phyloP scores from a whole-genome alignment of 2,888 invertebrate species.

The Bombylius major region DNA sequence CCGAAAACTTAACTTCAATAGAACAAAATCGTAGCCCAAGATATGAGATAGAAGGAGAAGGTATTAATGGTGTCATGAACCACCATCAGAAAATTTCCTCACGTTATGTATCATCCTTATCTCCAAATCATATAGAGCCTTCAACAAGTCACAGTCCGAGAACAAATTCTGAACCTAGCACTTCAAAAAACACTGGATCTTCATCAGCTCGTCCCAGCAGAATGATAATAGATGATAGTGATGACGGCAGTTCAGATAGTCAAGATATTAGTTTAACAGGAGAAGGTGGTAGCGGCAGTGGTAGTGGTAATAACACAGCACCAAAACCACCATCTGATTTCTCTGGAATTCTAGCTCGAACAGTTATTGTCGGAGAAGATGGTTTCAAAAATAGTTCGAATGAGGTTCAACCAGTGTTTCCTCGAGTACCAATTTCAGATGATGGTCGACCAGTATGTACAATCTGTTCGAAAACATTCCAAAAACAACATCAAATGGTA shows the following conservation, averaged over 20 bases:
- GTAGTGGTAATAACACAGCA: background rate
- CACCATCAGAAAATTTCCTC: too few species aligned
- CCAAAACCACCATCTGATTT: slow-evolving; percentile 24
- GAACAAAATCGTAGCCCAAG: too few species aligned
- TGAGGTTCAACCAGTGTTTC: slow-evolving; percentile 35
- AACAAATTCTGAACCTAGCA: too few species aligned
- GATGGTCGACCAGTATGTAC: slow-evolving; percentile 67
- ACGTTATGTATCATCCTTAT: too few species aligned
- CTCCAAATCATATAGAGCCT: too few species aligned
- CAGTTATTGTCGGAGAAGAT: slow-evolving; percentile 48
- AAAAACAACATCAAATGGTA: slow-evolving; percentile 77
- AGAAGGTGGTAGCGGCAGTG: slow-evolving; percentile 23
- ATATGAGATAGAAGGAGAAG: too few species aligned
- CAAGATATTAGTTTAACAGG: slow-evolving; percentile 12
- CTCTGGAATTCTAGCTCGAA: slow-evolving; percentile 29
- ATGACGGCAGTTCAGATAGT: slow-evolving; percentile 17
- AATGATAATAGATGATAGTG: slow-evolving; percentile 14
- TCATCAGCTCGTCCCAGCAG: background rate
- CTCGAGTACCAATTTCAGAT: slow-evolving; percentile 45
- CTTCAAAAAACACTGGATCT: too few species aligned
- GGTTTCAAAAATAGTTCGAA: slow-evolving; percentile 43
- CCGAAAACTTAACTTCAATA: too few species aligned
- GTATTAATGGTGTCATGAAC: too few species aligned
- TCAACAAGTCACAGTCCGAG: too few species aligned
- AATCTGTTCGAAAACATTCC: slow-evolving; percentile 85